Evolutionary conservation across 2,797 vertebrate species (phyloP), one percentile per base, ranked within the genome.

Genomic region (Scyliorhinus canicula): DNA sequence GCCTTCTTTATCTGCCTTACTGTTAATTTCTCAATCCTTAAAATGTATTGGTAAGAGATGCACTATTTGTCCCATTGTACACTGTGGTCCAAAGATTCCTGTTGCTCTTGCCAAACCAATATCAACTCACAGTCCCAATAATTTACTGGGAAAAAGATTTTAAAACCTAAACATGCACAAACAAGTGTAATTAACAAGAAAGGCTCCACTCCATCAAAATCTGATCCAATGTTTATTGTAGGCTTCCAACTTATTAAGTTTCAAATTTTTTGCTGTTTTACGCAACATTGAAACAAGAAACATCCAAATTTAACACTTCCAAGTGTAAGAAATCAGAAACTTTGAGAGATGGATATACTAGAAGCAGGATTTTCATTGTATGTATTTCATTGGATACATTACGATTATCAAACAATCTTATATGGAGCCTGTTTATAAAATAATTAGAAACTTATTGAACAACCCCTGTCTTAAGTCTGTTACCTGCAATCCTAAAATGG

Each of bases 401-500:
- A 16, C 77, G 0, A n/a, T 14, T 69, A n/a, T 55, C 71, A 77
- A 52, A 79, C 12, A 28, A 95, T 65, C 24, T 85, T 35, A 31
- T n/a, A 95, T 14, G 40, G 1, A 55, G 28, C 47, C 26, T 95
- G 63, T 26, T 47, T 65, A 57, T 55, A 88, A 4, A 19, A 86
- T 55, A 14, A n/a, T 47, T 82, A 47, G 79, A 82, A 82, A 82
- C 44, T 44, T 26, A 47, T 9, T 82, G 79, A 91, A 26, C 19
- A 40, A 90, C 31, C 14, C n/a, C 55, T 35, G 40, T 55, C n/a
- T 65, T 88, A 63, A 4, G 57, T 93, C n/a, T 47, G 95, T 95
- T 96, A 99, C 99, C 98, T 98, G 98, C 44, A 98, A 97, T 52
- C 96, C 97, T 71, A 98, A 96, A 11, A 97, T 95, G 65, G 96